Conservation (phyloP, 2,797 vertebrate genomes). For the Discoglossus pictus region DNA sequence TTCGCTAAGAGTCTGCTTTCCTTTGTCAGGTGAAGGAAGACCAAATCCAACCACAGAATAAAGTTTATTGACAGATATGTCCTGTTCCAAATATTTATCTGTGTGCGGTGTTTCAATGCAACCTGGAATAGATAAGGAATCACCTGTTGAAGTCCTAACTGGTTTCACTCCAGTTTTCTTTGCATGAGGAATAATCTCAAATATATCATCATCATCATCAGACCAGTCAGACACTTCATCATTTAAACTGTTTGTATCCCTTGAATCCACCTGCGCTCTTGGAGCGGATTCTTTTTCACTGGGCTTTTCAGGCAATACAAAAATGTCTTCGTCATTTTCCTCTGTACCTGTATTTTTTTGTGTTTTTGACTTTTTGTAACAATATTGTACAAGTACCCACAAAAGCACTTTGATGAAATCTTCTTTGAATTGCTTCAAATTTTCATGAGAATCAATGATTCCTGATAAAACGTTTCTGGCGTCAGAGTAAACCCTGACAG, state of each 20-base stretch:
- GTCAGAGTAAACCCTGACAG: conserved; percentile 88
- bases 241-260: conserved; percentile 81
- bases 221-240: conserved; percentile 84
- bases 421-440: conserved; percentile 87
- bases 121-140: conserved; percentile 82
- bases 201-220: conserved; percentile 84
- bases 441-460: conserved; percentile 92
- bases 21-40: conserved; percentile 83
- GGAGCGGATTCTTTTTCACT: conserved; percentile 51
- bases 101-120: conserved; percentile 81
- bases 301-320: conserved; percentile 39
- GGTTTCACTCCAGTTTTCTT: conserved; percentile 76
- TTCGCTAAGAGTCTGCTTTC: conserved; percentile 62
- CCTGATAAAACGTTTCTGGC: conserved; percentile 90
- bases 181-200: conserved; percentile 78
- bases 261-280: conserved; percentile 57
- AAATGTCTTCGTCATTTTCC: conserved; percentile 42
- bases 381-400: conserved; percentile 88
- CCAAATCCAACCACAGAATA: conserved; percentile 80
- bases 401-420: conserved; percentile 91
- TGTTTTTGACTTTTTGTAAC: conserved; percentile 73
- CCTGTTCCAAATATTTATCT: conserved; percentile 73
- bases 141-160: conserved; percentile 58
- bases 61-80: conserved; percentile 76
- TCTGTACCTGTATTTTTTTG: conserved; percentile 53